Percentiles rank a stretch among this genome's conserved stretches.
Conservation (phyloP, 2,888 invertebrate genomes). For the Xanthorhoe designata region DNA sequence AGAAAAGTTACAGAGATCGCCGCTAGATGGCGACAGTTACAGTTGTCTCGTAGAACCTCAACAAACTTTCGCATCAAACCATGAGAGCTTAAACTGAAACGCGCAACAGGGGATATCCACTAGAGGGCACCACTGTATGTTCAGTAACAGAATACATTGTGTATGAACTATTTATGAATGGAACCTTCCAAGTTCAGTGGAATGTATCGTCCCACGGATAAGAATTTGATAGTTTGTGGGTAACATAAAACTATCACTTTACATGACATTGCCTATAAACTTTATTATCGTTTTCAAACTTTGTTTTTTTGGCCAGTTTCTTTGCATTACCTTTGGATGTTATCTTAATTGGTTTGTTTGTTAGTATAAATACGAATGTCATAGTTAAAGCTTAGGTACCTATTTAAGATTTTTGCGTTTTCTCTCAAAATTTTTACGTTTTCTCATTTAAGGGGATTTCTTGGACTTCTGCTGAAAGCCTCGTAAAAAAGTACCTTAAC, state of each 20-base stretch:
- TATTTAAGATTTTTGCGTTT: not conserved
- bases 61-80: not conserved
- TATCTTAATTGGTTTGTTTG: not conserved
- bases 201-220: constrained; percentile 43
- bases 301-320: not conserved
- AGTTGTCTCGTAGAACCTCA: not conserved
- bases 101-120: not conserved
- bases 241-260: constrained; percentile 48
- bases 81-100: not conserved
- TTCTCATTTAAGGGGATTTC: not conserved
- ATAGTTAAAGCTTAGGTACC: too few relatives aligned
- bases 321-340: not conserved
- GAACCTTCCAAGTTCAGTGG: constrained; percentile 42
- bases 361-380: not conserved
- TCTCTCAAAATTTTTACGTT: not conserved
- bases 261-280: constrained; percentile 33
- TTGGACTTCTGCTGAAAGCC: constrained; percentile 32
- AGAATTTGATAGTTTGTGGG: constrained; percentile 48
- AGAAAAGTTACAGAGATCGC: not conserved
- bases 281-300: constrained; percentile 36
- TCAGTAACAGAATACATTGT: constrained; percentile 14
- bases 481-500: constrained; percentile 27
- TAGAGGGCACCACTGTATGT: constrained; percentile 20
- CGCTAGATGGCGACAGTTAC: constrained; percentile 15
- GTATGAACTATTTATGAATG: constrained; percentile 35